A percentile compares a stretch with the other conserved stretches of the same genome.
phyloP scores from a whole-genome alignment of 2,888 invertebrate genomes.

The Heteromyza rotundicornis region DNA sequence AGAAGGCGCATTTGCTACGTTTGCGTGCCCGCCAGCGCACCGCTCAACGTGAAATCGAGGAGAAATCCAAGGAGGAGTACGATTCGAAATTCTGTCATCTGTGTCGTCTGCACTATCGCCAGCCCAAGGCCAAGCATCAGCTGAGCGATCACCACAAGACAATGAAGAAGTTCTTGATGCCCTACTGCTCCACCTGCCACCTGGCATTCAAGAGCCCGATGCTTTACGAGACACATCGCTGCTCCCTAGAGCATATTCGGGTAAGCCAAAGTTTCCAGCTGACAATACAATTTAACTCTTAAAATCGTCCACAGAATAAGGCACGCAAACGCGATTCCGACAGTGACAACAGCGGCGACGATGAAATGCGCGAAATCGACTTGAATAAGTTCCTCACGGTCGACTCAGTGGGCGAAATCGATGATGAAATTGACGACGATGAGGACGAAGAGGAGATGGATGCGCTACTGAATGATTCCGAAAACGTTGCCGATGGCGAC shows the following conservation, averaged over 20 bases:
- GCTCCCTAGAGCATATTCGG: conserved; percentile 81
- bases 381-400: conserved; percentile 86
- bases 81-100: conserved; percentile 76
- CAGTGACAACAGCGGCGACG: conserved; percentile 71
- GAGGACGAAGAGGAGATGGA: conserved; percentile 65
- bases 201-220: conserved; percentile 82
- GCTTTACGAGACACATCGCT: conserved; percentile 83
- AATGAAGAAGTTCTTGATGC: conserved; percentile 85
- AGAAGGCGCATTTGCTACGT: conserved; percentile 75
- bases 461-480: conserved; percentile 64
- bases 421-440: conserved; percentile 68
- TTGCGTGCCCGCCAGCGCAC: conserved; percentile 82
- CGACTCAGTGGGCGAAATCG: conserved; percentile 86
- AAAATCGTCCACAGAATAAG: conserved; percentile 64
- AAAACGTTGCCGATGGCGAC: conserved; percentile 66
- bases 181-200: conserved; percentile 79
- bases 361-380: conserved; percentile 74
- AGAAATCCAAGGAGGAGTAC: conserved; percentile 68
- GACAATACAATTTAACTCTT: neutral
- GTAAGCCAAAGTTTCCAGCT: conserved; percentile 60
- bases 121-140: conserved; percentile 79
- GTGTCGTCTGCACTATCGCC: conserved; percentile 78
- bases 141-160: conserved; percentile 80
- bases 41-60: conserved; percentile 80
- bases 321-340: conserved; percentile 66